Evolutionary conservation across 2,888 invertebrate species (phyloP).

Genomic region (Lycia hirtaria): DNA sequence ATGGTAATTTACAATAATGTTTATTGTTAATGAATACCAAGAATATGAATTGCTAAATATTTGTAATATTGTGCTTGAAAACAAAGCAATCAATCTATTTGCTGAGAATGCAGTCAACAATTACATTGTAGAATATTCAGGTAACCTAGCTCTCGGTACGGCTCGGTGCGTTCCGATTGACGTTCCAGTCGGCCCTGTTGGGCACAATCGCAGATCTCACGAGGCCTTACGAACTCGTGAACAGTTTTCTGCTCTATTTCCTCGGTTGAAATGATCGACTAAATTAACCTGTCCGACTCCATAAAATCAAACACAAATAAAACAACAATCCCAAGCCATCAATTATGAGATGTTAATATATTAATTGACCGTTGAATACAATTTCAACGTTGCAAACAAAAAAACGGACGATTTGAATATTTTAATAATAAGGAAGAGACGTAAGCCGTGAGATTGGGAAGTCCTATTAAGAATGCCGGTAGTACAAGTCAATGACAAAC

Average conservation of each 20-base stretch:
- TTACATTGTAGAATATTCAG: constrained; percentile 56
- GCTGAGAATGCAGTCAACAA: constrained; percentile 62
- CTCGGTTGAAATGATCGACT: constrained; percentile 70
- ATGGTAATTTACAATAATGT: constrained; percentile 18
- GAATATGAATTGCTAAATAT: constrained; percentile 40
- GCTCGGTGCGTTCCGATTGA: constrained; percentile 61
- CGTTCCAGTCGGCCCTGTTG: constrained; percentile 57
- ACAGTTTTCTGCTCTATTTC: constrained; percentile 78
- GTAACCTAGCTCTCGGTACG: constrained; percentile 67
- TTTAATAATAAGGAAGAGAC: constrained; percentile 72
- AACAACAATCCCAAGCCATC: constrained; percentile 53
- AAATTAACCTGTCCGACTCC: constrained; percentile 72
- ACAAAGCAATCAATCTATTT: constrained; percentile 55
- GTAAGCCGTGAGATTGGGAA: constrained; percentile 65
- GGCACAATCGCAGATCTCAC: constrained; percentile 72
- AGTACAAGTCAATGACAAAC: constrained; percentile 73
- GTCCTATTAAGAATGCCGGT: constrained; percentile 73
- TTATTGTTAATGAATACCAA: constrained; percentile 31
- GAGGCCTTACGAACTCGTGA: constrained; percentile 63
- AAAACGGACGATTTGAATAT: constrained; percentile 61
- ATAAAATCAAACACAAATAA: constrained; percentile 46
- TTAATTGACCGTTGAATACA: constrained; percentile 54
- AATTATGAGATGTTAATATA: constrained; percentile 56
- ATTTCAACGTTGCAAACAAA: constrained; percentile 54
- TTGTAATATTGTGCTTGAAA: constrained; percentile 44